Base-by-base conservation (phyloP, 2,797 vertebrate genomes). In the Balearica regulorum region DNA sequence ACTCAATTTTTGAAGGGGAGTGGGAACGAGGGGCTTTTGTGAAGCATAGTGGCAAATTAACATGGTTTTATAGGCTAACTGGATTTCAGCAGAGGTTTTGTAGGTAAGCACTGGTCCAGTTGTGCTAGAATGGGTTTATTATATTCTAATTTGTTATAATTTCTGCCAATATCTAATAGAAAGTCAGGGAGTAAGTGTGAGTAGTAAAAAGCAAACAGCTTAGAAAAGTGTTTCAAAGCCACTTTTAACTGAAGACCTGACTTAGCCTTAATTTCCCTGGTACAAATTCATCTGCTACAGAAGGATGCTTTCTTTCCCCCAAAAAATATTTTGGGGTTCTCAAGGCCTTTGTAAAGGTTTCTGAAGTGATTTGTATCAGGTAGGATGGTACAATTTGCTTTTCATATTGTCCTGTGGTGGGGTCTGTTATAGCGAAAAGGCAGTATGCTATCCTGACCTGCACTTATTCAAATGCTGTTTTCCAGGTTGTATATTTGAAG, bases 401-500 rank as follows among this genome's bases (percentile, higher is more conserved):
- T 87, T 61, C 17, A 9, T 35, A 3, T 58, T 75, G 44, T 35
- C 11, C 10, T 77, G 2, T 21, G 25, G 6, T 81, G 22, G 14
- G 16, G 2, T 5, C 1, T 73, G 37, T 78, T 43, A 33, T 3
- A 51, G 76, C 16, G 39, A 78, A 92, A 65, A 75, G 54, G 5
- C 54, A 75, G 14, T 2, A 1, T 70, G 43, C 31, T 85, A 0
- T 58, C 68, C 43, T 62, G 44, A 90, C 28, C 33, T 90, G 84
- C 91, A 91, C 33, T 77, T 83, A 80, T 8, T 79, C 64, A 93
- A 77, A 91, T 92, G 35, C 66, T 96, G 17, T 80, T 93, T 97
- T 96, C 72, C 95, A 99, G 99, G 98, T 39, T 99, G 99, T 94
- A 97, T 99, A 96, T 99, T 99, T 88, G 99, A 99, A 98, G 99